Conservation (phyloP, 2,113 vertebrate genomes). For the Nesoenas mayeri region DNA sequence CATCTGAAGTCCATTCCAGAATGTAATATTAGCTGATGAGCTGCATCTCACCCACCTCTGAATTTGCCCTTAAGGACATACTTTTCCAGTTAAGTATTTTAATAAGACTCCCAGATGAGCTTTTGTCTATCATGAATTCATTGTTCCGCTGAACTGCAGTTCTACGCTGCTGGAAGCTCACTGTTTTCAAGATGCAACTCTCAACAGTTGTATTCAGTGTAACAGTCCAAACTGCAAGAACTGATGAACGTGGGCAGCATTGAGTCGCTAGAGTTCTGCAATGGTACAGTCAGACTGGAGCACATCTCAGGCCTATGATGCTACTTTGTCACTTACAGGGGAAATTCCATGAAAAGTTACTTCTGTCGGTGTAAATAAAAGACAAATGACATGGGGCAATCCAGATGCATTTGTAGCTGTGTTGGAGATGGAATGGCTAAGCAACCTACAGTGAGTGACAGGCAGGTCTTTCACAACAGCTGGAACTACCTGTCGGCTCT, state of each 20-base stretch:
- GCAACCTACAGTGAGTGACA: neutral
- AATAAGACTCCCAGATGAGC: slow-evolving; percentile 27
- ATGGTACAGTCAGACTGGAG: neutral
- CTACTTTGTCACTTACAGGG: neutral
- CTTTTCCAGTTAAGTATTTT: slow-evolving; percentile 14
- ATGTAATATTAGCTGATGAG: neutral
- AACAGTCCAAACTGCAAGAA: neutral
- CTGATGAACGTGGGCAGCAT: neutral
- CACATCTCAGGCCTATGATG: fast-evolving
- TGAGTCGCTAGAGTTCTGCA: neutral
- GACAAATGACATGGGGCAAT: neutral
- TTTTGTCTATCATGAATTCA: neutral
- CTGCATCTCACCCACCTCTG: neutral
- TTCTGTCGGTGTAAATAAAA: neutral
- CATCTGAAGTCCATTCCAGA: slow-evolving; percentile 33
- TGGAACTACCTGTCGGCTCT: neutral
- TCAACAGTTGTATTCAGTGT: fast-evolving
- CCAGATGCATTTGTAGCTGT: neutral
- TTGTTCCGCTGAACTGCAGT: neutral
- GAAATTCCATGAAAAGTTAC: neutral
- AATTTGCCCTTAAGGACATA: slow-evolving; percentile 25
- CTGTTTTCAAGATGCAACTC: neutral
- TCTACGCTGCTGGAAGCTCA: neutral
- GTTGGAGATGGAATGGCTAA: neutral
- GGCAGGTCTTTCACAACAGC: neutral